Conservation (phyloP, 2,888 invertebrate species). For the Epinotia bilunana region DNA sequence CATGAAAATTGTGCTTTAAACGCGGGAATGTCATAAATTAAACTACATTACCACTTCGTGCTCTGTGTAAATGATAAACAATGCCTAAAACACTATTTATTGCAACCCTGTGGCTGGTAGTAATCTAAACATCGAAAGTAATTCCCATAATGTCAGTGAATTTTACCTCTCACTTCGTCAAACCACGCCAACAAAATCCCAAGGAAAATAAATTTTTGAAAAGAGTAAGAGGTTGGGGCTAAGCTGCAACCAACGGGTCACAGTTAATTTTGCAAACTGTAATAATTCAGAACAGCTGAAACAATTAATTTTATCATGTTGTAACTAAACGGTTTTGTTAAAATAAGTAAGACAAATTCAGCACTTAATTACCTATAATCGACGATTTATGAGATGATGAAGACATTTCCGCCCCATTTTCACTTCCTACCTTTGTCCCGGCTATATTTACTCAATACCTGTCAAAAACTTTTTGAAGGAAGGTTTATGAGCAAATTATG, state of each 20-base stretch:
- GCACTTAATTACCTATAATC: conserved; percentile 58
- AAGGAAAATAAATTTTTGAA: too few species aligned
- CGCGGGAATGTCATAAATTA: conserved; percentile 17
- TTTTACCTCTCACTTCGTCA: too few species aligned
- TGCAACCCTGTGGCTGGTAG: conserved; percentile 6
- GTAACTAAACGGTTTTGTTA: conserved; percentile 28
- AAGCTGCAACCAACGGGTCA: too few species aligned
- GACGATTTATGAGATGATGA: conserved; percentile 64
- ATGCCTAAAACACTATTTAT: neutral
- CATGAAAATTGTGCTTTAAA: neutral
- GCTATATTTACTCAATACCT: conserved; percentile 6
- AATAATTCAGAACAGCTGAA: conserved; percentile 6
- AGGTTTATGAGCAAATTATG: neutral
- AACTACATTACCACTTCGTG: conserved; percentile 3
- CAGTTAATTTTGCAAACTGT: neutral
- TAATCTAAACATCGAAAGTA: neutral
- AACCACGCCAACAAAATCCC: too few species aligned
- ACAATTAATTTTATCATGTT: conserved; percentile 32
- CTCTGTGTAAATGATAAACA: conserved; percentile 18
- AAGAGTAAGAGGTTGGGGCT: too few species aligned
- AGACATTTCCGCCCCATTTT: conserved; percentile 64
- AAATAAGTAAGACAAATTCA: conserved; percentile 48
- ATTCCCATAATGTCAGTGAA: neutral
- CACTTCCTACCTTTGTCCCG: conserved; percentile 46
- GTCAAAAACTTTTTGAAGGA: conserved; percentile 4